phyloP scores from a whole-genome alignment of 2,113 vertebrate genomes.

The Microtus richardsoni region DNA sequence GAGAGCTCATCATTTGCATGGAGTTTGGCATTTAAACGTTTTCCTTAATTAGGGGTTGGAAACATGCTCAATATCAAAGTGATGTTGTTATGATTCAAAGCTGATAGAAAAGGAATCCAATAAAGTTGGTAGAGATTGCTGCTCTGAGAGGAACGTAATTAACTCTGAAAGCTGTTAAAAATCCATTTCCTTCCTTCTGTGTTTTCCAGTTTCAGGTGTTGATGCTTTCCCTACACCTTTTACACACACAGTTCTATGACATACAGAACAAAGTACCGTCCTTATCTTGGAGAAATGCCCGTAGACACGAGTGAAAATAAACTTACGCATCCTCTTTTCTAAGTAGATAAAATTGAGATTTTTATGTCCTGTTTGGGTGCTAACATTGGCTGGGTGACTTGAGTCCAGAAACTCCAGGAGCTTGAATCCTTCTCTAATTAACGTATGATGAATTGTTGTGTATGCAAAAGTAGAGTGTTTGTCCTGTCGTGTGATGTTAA shows the following conservation, averaged over 20 bases:
- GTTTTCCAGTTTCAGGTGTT: slow-evolving; percentile 40
- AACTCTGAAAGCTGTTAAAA: slow-evolving; percentile 52
- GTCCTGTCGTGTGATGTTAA: not conserved
- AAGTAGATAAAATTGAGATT: slow-evolving; percentile 14
- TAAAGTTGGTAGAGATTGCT: slow-evolving; percentile 22
- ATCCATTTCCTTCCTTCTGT: slow-evolving; percentile 42
- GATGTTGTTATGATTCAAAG: slow-evolving; percentile 7
- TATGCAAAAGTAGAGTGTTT: not conserved
- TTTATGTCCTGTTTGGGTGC: slow-evolving; percentile 2
- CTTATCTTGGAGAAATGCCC: not conserved
- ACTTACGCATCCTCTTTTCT: not conserved
- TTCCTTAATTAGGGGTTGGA: slow-evolving; percentile 46
- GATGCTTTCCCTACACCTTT: slow-evolving; percentile 15
- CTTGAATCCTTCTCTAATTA: slow-evolving; percentile 15
- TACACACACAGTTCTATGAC: not conserved
- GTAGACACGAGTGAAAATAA: slow-evolving; percentile 13
- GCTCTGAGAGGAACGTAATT: not conserved
- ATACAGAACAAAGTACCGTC: slow-evolving; percentile 17
- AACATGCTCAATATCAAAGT: slow-evolving; percentile 5
- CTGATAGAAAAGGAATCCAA: slow-evolving; percentile 53
- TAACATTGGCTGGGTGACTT: not conserved
- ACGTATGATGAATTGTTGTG: not conserved
- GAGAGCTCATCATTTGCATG: not conserved
- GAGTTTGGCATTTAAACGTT: slow-evolving; percentile 39
- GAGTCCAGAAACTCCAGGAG: not conserved